These are phyloP conservation scores for Himalopsyche kuldschensis DNA, from an alignment of 2,888 invertebrate species.

Conservation along the genomic window DNA sequence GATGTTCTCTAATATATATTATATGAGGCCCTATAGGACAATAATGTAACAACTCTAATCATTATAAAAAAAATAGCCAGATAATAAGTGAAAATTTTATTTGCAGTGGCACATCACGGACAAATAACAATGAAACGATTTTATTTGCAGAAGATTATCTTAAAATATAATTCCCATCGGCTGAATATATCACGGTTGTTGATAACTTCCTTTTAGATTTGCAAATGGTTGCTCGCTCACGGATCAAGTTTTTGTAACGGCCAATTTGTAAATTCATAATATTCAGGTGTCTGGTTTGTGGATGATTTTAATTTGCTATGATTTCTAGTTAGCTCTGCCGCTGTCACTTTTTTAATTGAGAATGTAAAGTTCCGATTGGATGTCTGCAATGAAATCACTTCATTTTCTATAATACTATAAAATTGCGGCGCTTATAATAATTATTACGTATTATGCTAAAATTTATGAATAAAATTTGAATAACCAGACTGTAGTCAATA, in stretches of 20 bases:
- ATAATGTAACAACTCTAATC: too few species aligned
- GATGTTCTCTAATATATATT: too few species aligned
- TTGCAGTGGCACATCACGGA: too few species aligned
- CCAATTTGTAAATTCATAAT: background rate
- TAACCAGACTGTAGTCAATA: too few species aligned
- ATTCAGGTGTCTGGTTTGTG: background rate
- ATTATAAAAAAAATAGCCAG: too few species aligned
- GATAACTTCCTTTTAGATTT: background rate
- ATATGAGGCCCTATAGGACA: too few species aligned
- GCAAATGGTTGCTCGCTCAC: background rate
- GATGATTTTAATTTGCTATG: background rate
- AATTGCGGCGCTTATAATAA: background rate
- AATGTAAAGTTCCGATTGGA: background rate
- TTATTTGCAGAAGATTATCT: too few species aligned
- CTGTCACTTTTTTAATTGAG: background rate
- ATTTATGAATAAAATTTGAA: too few species aligned
- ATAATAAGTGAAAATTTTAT: too few species aligned
- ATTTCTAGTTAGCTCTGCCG: background rate
- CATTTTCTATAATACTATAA: background rate
- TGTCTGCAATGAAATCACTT: background rate
- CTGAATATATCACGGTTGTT: background rate
- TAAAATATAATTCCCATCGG: too few species aligned
- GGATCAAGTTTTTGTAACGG: background rate
- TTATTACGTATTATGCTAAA: too few species aligned
- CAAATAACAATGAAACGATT: too few species aligned